Evolutionary conservation across 2,113 vertebrate genomes (phyloP), one percentile per base, ranked within the genome.

Genomic region (Apistogramma diplotaenia): DNA sequence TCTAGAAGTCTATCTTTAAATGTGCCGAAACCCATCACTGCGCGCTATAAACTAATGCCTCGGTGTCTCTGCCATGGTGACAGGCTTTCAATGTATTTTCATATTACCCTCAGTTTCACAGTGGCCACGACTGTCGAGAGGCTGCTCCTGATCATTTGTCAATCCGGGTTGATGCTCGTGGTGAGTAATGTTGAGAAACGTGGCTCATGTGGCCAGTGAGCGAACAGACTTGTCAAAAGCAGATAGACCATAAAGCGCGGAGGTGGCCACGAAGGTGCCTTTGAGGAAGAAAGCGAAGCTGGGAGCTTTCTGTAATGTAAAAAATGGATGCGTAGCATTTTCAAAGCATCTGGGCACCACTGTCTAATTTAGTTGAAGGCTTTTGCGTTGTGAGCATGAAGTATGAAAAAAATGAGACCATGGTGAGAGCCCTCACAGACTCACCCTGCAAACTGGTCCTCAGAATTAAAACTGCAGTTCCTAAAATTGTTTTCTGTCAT

Each of bases 1-100:
- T 86, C 87, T 77, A 73, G 54, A 88, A 67, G 71, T 80, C 75
- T 51, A 75, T 83, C 58, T 54, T 85, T 75, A 83, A 88, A 91
- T 87, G 75, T 83, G 80, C 31, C 18, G 51, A 85, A 82, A 83
- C 71, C 71, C 78, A 79, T 90, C 84, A 59, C 70, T 8, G 59
- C 76, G 15, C 9, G 33, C 84, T 55, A 81, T 75, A 85, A 88
- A 70, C 74, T 12, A 37, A 81, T 53, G 79, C 35, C 77, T 75
- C 60, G 76, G 72, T 61, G 80, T 49, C 77, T 76, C 81, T n/a
- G 60, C 51, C 49, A 25, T 12, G 65, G 51, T 89, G 91, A 90
- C 79, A 82, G 79, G 53, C 85, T 92, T 85, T 77, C 82, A 89
- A 91, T 91, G 91, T 78, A 84, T 91, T 89, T 92, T 83, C 86